Conservation (phyloP, 2,888 invertebrate species). For the Mythimna vitellina region DNA sequence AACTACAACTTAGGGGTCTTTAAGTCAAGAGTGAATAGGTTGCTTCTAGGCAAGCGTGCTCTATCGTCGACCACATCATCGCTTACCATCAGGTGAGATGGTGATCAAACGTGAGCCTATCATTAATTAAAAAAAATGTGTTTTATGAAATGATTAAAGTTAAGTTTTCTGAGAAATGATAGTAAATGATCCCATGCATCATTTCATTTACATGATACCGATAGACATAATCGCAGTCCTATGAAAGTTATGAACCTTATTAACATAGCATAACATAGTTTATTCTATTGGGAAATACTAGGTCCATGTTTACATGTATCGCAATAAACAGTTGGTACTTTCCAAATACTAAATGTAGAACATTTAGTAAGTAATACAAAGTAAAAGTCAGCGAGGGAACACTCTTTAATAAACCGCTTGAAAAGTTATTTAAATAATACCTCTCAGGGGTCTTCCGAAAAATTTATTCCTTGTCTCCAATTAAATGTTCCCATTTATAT, state of each 20-base stretch:
- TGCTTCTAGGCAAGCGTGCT: no score
- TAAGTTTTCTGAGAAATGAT: neutral
- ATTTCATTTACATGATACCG: neutral
- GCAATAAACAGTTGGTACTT: slow-evolving; percentile 4
- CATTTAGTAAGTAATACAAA: slow-evolving; percentile 27
- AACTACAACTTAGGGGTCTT: no score
- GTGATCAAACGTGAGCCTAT: no score
- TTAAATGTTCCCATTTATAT: slow-evolving; percentile 67
- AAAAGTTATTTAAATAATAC: slow-evolving; percentile 58
- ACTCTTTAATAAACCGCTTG: slow-evolving; percentile 58
- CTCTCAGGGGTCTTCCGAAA: slow-evolving; percentile 47
- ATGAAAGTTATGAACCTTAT: neutral
- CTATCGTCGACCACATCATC: no score
- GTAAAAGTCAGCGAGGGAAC: slow-evolving; percentile 36
- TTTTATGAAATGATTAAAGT: no score
- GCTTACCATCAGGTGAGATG: no score
- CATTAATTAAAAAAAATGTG: no score
- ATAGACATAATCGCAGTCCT: neutral
- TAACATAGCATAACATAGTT: neutral
- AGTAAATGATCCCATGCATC: neutral
- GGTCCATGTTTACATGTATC: neutral
- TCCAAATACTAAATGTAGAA: neutral
- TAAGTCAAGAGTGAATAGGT: no score
- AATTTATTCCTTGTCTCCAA: slow-evolving; percentile 59
- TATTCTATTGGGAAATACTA: slow-evolving; percentile 6